Percentiles rank a stretch among this genome's conserved stretches.
phyloP scores from a whole-genome alignment of 2,888 invertebrate species.

The Drosophila longiperda region DNA sequence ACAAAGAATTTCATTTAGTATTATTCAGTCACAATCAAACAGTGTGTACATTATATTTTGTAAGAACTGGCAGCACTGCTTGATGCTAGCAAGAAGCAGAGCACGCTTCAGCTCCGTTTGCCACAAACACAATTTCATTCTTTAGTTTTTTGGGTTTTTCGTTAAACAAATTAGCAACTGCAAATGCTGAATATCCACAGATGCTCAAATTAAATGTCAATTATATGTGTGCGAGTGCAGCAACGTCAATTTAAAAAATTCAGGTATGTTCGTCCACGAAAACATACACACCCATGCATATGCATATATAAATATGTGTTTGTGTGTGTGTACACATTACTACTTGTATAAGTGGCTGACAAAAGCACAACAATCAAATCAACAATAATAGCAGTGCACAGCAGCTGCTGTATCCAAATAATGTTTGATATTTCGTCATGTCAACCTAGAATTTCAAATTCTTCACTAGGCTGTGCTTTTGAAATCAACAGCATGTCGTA shows the following conservation, averaged over 20 bases:
- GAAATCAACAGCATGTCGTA: conserved; percentile 57
- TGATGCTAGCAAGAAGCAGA: conserved; percentile 57
- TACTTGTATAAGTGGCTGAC: conserved; percentile 27
- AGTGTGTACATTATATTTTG: background rate
- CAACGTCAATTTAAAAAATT: conserved; percentile 18
- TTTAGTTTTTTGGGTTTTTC: conserved; percentile 78
- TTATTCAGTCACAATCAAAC: conserved; percentile 2
- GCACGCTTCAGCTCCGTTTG: conserved; percentile 58
- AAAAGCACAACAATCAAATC: conserved; percentile 40
- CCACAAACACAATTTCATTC: conserved; percentile 79
- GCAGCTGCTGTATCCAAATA: background rate
- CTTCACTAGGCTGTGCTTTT: conserved; percentile 39
- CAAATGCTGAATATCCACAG: conserved; percentile 20
- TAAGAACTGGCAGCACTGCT: conserved; percentile 53
- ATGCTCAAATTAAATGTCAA: conserved; percentile 43
- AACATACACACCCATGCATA: background rate
- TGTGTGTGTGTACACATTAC: conserved; percentile 4
- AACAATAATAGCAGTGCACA: conserved; percentile 1
- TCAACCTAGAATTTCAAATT: conserved; percentile 5
- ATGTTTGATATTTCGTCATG: background rate
- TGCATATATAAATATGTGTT: background rate
- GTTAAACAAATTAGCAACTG: conserved; percentile 48
- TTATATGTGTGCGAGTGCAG: conserved; percentile 33
- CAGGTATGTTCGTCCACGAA: conserved; percentile 35
- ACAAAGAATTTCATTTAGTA: background rate